Conservation (phyloP, 2,113 vertebrate species). For the Chionomys nivalis region DNA sequence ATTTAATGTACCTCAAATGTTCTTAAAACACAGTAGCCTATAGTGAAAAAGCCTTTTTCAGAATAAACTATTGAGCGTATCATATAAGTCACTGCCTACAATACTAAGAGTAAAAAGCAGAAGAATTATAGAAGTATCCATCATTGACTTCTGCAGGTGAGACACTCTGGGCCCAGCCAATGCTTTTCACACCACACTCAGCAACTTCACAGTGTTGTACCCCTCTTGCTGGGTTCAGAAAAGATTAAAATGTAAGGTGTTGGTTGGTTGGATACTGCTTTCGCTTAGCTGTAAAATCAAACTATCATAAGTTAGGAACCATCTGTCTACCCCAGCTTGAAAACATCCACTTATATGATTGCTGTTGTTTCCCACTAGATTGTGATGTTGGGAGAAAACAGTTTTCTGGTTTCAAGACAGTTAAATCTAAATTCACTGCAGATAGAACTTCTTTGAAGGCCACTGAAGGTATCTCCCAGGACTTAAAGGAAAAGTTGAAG, state of each 20-base stretch:
- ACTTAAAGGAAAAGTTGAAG: not conserved
- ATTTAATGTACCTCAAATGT: not conserved
- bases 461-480: not conserved
- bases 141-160: not conserved
- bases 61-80: not conserved
- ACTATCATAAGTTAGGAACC: not conserved
- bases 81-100: not conserved
- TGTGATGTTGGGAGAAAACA: not conserved
- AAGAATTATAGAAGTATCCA: not conserved
- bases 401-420: not conserved
- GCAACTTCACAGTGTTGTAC: not conserved
- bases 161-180: not conserved
- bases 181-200: not conserved
- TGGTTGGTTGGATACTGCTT: not conserved
- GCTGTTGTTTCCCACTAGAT: not conserved
- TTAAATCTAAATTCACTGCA: not conserved
- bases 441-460: not conserved
- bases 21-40: not conserved
- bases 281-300: not conserved
- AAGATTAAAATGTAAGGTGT: not conserved
- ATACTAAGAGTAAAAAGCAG: not conserved
- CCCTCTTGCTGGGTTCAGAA: not conserved
- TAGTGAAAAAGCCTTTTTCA: not conserved
- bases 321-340: not conserved
- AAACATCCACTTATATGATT: not conserved